phyloP scores from a whole-genome alignment of 1,140 invertebrate species.

The Telenomus remus region DNA sequence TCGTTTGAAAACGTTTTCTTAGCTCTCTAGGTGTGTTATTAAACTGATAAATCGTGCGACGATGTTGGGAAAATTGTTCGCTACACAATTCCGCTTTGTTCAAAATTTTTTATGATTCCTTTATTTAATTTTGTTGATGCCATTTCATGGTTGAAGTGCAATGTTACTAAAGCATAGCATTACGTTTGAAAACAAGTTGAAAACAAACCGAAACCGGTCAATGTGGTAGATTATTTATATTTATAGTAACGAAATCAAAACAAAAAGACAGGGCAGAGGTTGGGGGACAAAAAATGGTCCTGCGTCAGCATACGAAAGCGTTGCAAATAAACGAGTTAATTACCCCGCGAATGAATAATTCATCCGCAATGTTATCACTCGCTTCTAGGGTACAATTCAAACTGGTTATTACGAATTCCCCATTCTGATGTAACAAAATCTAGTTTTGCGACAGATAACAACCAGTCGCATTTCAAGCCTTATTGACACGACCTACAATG shows the following conservation, averaged over 20 bases:
- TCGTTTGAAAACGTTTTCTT: too few relatives aligned
- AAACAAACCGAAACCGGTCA: conserved; percentile 34
- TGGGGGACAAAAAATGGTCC: conserved; percentile 9
- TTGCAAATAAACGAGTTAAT: conserved; percentile 22
- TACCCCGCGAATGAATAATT: conserved; percentile 30
- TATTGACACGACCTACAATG: background rate
- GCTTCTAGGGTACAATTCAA: conserved; percentile 41
- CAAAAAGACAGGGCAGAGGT: conserved; percentile 18
- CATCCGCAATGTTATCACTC: conserved; percentile 39
- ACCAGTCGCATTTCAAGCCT: background rate
- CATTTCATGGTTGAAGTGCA: conserved; percentile 59
- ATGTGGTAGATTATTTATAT: background rate
- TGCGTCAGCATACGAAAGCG: conserved; percentile 21
- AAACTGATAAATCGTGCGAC: too few relatives aligned
- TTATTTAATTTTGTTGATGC: background rate
- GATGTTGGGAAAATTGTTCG: too few relatives aligned
- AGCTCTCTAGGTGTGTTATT: too few relatives aligned
- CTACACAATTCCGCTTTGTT: too few relatives aligned
- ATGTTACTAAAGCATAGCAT: conserved; percentile 29
- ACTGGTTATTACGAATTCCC: conserved; percentile 42
- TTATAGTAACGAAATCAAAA: conserved; percentile 24
- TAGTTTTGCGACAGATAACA: conserved; percentile 39
- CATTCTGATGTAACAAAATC: conserved; percentile 47
- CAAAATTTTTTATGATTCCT: too few relatives aligned
- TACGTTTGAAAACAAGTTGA: too few relatives aligned